phyloP scores from a whole-genome alignment of 2,888 invertebrate species.

The Volucella inflata region DNA sequence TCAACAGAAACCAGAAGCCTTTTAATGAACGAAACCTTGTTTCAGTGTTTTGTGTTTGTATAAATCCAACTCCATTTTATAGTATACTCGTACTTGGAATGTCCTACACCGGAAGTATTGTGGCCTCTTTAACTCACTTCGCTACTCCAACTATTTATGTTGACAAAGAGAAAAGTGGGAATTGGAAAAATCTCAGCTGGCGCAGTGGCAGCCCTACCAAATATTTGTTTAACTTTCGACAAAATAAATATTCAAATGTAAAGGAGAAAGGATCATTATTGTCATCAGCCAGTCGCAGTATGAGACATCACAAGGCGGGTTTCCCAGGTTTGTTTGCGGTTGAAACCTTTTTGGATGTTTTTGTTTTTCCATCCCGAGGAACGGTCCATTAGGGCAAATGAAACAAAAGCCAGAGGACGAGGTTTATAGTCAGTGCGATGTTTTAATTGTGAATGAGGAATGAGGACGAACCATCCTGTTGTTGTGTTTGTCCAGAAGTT shows the following conservation, averaged over 20 bases:
- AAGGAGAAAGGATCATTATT: constrained; percentile 45
- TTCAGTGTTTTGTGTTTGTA: too few species aligned
- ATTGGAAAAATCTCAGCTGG: constrained; percentile 63
- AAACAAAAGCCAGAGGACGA: constrained; percentile 39
- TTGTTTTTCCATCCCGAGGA: constrained; percentile 47
- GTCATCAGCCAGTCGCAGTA: background rate
- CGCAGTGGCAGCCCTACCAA: constrained; percentile 44
- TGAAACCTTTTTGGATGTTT: constrained; percentile 12
- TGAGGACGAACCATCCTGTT: background rate
- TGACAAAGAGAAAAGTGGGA: constrained; percentile 21
- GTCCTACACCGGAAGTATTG: constrained; percentile 51
- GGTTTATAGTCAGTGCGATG: constrained; percentile 6
- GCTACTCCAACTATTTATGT: background rate
- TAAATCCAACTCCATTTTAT: too few species aligned
- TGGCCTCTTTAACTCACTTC: constrained; percentile 9
- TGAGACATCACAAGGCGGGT: constrained; percentile 31
- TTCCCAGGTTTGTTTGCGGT: constrained; percentile 32
- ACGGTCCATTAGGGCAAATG: constrained; percentile 52
- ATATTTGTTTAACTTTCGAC: constrained; percentile 68
- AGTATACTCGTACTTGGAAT: too few species aligned
- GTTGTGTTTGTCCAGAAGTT: constrained; percentile 43
- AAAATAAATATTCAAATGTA: constrained; percentile 54
- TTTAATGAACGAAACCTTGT: constrained; percentile 43
- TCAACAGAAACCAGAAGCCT: constrained; percentile 46
- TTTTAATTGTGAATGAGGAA: constrained; percentile 36